These are phyloP conservation scores for Ammospiza caudacuta DNA, from an alignment of 2,113 vertebrate species.

Conservation along the genomic window DNA sequence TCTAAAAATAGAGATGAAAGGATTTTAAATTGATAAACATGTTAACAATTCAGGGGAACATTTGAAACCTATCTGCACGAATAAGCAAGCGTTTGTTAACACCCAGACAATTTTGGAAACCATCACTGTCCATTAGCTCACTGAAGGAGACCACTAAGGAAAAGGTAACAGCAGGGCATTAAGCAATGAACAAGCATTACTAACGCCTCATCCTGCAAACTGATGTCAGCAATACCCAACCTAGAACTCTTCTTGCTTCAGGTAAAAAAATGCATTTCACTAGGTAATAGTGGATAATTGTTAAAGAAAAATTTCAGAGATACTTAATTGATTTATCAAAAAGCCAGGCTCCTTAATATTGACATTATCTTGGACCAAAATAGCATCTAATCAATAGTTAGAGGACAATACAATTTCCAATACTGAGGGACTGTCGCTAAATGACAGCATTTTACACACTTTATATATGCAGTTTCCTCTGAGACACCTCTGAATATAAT, in stretches of 20 bases:
- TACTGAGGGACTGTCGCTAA: neutral
- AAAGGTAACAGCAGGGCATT: neutral
- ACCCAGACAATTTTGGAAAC: neutral
- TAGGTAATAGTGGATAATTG: neutral
- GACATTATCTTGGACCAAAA: neutral
- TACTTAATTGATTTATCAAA: neutral
- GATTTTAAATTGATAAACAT: neutral
- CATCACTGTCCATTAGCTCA: neutral
- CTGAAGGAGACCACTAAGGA: neutral
- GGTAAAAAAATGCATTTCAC: slow-evolving; percentile 2
- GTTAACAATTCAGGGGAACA: neutral
- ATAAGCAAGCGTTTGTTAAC: neutral
- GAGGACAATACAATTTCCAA: neutral
- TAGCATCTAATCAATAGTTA: neutral
- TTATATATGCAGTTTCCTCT: neutral
- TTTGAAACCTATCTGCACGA: neutral
- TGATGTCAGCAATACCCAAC: neutral
- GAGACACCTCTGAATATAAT: neutral
- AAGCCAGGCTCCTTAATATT: neutral
- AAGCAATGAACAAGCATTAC: neutral
- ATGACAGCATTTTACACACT: neutral
- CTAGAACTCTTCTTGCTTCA: neutral
- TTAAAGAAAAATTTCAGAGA: neutral
- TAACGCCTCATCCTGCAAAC: neutral
- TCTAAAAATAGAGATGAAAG: neutral